A percentile compares a stretch with the other conserved stretches of the same genome.
These are phyloP conservation scores for Nannospalax galili DNA, from an alignment of 2,113 vertebrate genomes.

Conservation along the genomic window DNA sequence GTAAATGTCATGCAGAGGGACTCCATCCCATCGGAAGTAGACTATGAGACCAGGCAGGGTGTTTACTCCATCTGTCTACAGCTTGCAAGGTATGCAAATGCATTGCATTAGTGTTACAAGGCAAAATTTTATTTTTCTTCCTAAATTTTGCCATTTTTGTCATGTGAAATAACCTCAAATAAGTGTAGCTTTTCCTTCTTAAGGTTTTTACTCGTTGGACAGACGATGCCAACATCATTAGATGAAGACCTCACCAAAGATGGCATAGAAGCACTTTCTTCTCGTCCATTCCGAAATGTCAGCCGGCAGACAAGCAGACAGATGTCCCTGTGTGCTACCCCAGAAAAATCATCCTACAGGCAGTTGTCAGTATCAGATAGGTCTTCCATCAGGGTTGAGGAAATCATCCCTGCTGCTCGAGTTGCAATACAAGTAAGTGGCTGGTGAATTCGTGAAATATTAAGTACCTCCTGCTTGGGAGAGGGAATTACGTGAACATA, in stretches of 20 bases:
- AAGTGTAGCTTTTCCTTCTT: conserved; percentile 10
- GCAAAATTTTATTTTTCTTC: conserved; percentile 25
- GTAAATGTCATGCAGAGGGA: conserved; percentile 99
- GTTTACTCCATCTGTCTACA: conserved; percentile 99
- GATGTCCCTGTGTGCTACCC: conserved; percentile 96
- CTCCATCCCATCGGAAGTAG: conserved; percentile 97
- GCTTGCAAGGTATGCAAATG: conserved; percentile 91
- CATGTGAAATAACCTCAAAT: not conserved
- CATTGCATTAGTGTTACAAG: not conserved
- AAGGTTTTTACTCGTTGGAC: conserved; percentile 97
- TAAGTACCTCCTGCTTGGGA: not conserved
- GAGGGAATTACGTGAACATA: not conserved
- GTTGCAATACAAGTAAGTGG: conserved; percentile 96
- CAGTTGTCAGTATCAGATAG: conserved; percentile 97
- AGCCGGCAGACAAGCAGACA: conserved; percentile 92
- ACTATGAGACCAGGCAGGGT: conserved; percentile 98
- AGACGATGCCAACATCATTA: conserved; percentile 94
- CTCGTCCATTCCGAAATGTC: conserved; percentile 95
- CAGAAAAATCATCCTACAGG: conserved; percentile 96
- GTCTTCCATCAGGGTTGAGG: conserved; percentile 97
- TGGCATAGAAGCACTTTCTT: conserved; percentile 94
- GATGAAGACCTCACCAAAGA: conserved; percentile 95
- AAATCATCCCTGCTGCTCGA: conserved; percentile 97
- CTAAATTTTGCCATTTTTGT: not conserved
- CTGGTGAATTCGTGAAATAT: not conserved